Evolutionary conservation across 2,888 invertebrate species (phyloP).

Genomic region (Thumatha senex): DNA sequence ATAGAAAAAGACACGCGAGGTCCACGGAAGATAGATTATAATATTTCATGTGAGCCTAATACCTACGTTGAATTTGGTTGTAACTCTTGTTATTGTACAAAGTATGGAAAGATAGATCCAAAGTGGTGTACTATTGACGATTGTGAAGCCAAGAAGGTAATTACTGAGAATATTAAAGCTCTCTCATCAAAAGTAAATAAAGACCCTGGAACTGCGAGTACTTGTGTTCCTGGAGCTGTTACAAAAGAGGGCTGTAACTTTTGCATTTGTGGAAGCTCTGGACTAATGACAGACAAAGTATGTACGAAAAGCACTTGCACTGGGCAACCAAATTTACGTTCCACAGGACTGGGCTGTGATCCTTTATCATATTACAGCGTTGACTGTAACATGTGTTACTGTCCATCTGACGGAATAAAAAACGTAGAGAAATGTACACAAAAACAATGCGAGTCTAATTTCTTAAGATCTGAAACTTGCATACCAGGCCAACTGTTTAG

Average conservation of each 20-base stretch:
- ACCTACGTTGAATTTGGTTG: slow-evolving; percentile 70
- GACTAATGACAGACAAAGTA: slow-evolving; percentile 47
- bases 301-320: slow-evolving; percentile 66
- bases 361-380: slow-evolving; percentile 67
- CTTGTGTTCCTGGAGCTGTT: slow-evolving; percentile 63
- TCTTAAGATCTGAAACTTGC: slow-evolving; percentile 58
- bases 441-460: slow-evolving; percentile 63
- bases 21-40: slow-evolving; percentile 40
- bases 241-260: slow-evolving; percentile 67
- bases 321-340: slow-evolving; percentile 8
- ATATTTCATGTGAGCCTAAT: slow-evolving; percentile 59
- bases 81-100: slow-evolving; percentile 71
- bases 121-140: slow-evolving; percentile 76
- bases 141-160: slow-evolving; percentile 56
- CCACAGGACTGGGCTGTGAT: slow-evolving; percentile 56
- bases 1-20: slow-evolving; percentile 14
- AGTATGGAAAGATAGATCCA: slow-evolving; percentile 62
- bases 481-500: slow-evolving; percentile 65
- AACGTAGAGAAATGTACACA: slow-evolving; percentile 73
- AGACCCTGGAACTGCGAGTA: slow-evolving; percentile 22
- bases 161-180: slow-evolving; percentile 31
- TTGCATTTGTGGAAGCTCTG: slow-evolving; percentile 69
- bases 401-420: slow-evolving; percentile 64
- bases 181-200: not conserved
- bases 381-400: slow-evolving; percentile 72